Evolutionary conservation across 2,797 vertebrate genomes (phyloP).

Genomic region (Gymnopithys bicolor): DNA sequence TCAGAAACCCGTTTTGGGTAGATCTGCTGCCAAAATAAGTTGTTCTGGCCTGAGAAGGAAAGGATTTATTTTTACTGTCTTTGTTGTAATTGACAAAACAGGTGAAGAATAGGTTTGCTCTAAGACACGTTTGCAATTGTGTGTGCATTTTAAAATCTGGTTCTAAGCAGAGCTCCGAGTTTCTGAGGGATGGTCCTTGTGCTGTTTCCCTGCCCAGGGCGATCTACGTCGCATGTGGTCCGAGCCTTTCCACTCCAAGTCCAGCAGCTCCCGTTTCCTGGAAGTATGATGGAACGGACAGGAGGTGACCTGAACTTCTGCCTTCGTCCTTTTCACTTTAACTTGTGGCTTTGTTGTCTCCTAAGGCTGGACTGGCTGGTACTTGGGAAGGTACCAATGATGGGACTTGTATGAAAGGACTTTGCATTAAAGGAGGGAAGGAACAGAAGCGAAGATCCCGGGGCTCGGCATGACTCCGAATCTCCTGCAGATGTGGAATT

Average conservation of each 20-base stretch:
- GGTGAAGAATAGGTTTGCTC: neutral
- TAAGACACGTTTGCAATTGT: neutral
- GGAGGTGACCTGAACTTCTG: conserved; percentile 73
- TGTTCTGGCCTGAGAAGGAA: neutral
- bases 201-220: conserved; percentile 79
- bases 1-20: neutral
- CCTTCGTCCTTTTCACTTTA: conserved; percentile 70
- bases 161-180: neutral
- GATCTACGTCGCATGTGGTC: conserved; percentile 99
- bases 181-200: neutral
- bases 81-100: neutral
- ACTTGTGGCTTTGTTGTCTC: conserved; percentile 69
- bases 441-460: conserved; percentile 4
- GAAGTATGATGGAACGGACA: conserved; percentile 94
- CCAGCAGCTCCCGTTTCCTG: conserved; percentile 95
- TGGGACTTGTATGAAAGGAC: conserved; percentile 64
- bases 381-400: conserved; percentile 54
- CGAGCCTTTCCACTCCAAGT: conserved; percentile 96
- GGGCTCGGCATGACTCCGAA: conserved; percentile 7
- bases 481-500: conserved; percentile 25
- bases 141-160: neutral
- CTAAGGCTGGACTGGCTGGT: conserved; percentile 71
- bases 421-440: conserved; percentile 36
- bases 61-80: neutral
- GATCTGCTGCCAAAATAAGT: neutral